phyloP scores from a whole-genome alignment of 2,888 invertebrate genomes.

The Fabriciana adippe region DNA sequence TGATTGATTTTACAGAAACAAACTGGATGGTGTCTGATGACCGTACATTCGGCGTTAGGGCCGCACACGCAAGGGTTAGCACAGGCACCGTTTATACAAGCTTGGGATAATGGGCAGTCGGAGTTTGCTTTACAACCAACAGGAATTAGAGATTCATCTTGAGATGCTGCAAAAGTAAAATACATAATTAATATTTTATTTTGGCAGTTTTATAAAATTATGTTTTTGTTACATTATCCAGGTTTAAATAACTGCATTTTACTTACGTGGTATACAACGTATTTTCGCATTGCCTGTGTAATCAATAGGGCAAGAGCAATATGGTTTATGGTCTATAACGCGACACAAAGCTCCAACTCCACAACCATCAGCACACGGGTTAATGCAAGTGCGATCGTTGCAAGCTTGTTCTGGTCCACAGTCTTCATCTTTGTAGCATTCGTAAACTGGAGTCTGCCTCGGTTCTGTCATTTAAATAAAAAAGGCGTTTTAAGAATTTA shows the following conservation, averaged over 20 bases:
- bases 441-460: conserved; percentile 74
- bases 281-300: conserved; percentile 88
- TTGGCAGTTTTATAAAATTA: too few species aligned
- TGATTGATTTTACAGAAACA: conserved; percentile 92
- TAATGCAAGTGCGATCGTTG: conserved; percentile 88
- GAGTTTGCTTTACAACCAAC: conserved; percentile 89
- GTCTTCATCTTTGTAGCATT: conserved; percentile 90
- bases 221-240: too few species aligned
- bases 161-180: conserved; percentile 70
- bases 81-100: conserved; percentile 91
- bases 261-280: conserved; percentile 91
- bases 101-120: conserved; percentile 91
- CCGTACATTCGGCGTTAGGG: conserved; percentile 90
- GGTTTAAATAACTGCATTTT: conserved; percentile 16
- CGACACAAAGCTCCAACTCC: conserved; percentile 92
- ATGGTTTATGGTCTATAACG: conserved; percentile 87
- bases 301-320: conserved; percentile 91
- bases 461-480: conserved; percentile 58
- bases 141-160: conserved; percentile 77
- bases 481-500: background rate
- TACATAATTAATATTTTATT: too few species aligned
- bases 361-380: conserved; percentile 90
- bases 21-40: conserved; percentile 91
- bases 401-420: conserved; percentile 89
- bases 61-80: conserved; percentile 94